These are phyloP conservation scores for Motacilla alba DNA, from an alignment of 2,113 vertebrate genomes.

Conservation along the genomic window DNA sequence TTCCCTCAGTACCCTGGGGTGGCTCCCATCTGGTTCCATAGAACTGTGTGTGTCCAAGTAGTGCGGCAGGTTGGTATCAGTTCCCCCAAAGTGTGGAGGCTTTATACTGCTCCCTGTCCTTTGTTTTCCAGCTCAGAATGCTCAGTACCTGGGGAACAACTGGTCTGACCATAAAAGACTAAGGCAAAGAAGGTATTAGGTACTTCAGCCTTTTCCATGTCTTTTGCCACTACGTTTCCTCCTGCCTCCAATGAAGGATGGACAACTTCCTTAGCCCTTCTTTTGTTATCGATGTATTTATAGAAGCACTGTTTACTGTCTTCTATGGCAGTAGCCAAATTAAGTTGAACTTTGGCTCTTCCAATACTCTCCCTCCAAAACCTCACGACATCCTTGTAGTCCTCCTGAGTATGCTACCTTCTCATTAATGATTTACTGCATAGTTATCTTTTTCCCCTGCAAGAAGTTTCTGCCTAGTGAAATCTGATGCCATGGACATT, in stretches of 20 bases:
- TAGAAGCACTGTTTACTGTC: neutral
- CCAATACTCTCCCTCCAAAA: neutral
- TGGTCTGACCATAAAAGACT: neutral
- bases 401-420: neutral
- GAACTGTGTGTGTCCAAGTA: neutral
- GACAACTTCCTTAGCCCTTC: neutral
- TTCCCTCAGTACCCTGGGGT: neutral
- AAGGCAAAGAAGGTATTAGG: neutral
- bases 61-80: accelerated
- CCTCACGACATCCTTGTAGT: neutral
- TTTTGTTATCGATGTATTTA: neutral
- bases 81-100: too few species aligned
- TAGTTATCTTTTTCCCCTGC: neutral
- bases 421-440: neutral
- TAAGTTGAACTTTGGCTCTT: neutral
- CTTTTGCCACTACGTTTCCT: neutral
- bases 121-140: neutral
- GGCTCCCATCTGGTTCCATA: neutral
- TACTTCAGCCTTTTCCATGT: neutral
- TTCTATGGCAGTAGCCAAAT: neutral
- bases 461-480: neutral
- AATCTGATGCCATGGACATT: neutral
- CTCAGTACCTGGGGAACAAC: neutral
- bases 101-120: neutral
- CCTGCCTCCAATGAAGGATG: neutral